Evolutionary conservation across 2,888 invertebrate genomes (phyloP).

Genomic region (Thera britannica): DNA sequence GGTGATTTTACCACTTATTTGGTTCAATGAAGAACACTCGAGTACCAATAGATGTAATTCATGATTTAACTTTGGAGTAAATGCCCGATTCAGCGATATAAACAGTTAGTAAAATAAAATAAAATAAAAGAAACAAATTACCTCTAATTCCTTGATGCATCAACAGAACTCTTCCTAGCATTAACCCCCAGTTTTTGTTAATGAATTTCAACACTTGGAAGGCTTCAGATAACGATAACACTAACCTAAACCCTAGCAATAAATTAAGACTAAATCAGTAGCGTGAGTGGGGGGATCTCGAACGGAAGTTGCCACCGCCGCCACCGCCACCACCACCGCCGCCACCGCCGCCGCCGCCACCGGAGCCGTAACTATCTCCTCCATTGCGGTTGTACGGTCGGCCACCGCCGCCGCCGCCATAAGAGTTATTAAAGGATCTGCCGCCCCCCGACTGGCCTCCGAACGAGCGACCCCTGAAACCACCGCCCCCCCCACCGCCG

Average conservation of each 20-base stretch:
- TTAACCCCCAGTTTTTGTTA: constrained; percentile 80
- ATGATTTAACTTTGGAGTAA: not conserved
- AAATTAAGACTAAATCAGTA: constrained; percentile 76
- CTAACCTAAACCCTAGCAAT: constrained; percentile 73
- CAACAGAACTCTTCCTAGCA: constrained; percentile 75
- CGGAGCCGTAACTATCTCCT: constrained; percentile 76
- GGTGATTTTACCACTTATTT: no score
- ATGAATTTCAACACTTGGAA: constrained; percentile 82
- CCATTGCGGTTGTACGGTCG: constrained; percentile 70
- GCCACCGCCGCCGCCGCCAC: constrained; percentile 69
- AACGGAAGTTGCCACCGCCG: constrained; percentile 81
- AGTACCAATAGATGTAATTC: no score
- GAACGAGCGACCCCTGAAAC: constrained; percentile 60
- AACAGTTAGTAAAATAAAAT: not conserved
- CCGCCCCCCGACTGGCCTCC: constrained; percentile 81
- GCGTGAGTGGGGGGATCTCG: constrained; percentile 79
- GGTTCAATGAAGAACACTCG: no score
- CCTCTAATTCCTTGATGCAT: constrained; percentile 76
- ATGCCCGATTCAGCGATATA: not conserved
- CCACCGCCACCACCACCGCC: constrained; percentile 70
- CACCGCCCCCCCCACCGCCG: constrained; percentile 77
- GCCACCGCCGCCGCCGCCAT: constrained; percentile 67
- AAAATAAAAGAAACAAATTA: constrained; percentile 47
- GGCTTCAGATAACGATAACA: constrained; percentile 85
- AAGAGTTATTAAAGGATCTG: constrained; percentile 81